phyloP scores from a whole-genome alignment of 2,888 invertebrate genomes.

The Drosophila pseudotakahashii region DNA sequence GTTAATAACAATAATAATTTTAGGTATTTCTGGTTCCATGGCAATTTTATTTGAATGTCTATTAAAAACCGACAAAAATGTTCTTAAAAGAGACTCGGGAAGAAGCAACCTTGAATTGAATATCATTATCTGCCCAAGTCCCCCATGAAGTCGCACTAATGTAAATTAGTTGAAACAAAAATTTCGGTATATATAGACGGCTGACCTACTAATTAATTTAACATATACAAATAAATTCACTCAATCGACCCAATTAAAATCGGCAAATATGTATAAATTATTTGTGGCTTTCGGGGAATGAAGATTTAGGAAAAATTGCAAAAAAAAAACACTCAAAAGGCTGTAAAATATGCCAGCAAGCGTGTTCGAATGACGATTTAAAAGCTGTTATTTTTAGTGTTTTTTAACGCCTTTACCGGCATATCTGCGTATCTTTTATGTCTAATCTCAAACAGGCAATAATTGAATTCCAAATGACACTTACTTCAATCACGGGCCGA shows the following conservation, averaged over 20 bases:
- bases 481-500: constrained; percentile 61
- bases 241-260: constrained; percentile 1
- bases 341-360: constrained; percentile 13
- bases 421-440: constrained; percentile 8
- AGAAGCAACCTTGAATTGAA: background rate
- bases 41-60: background rate
- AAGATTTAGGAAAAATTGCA: constrained; percentile 18
- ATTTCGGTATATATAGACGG: background rate
- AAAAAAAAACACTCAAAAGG: constrained; percentile 15
- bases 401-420: constrained; percentile 17
- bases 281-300: background rate
- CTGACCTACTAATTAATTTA: constrained; percentile 1
- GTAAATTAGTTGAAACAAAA: background rate
- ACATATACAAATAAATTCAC: constrained; percentile 5
- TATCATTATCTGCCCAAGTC: background rate
- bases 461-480: constrained; percentile 54
- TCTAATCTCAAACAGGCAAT: constrained; percentile 48
- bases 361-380: constrained; percentile 4
- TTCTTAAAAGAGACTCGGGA: background rate
- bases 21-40: too few species aligned
- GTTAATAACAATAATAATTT: too few species aligned
- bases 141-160: background rate
- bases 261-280: constrained; percentile 12
- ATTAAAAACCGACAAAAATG: background rate
- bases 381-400: constrained; percentile 17